Evolutionary conservation across 2,797 vertebrate genomes (phyloP).

Genomic region (Enteromius radiatus): DNA sequence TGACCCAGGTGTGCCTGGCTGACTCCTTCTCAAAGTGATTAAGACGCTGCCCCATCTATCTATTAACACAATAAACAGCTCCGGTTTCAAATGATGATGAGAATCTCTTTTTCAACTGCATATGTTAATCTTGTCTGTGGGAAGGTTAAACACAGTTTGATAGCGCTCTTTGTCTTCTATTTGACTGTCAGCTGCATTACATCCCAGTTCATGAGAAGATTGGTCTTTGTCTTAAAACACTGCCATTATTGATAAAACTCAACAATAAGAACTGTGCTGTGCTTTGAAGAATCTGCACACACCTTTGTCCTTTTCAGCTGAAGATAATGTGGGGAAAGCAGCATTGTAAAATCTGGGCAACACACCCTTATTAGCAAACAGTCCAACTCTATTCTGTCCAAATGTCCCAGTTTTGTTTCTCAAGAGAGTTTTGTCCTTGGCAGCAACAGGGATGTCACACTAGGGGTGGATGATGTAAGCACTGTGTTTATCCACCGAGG

Average conservation of each 20-base stretch:
- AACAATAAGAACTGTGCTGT: neutral
- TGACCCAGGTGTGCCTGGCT: neutral
- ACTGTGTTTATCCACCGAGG: slow-evolving; percentile 30
- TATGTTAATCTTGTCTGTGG: neutral
- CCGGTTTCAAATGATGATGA: neutral
- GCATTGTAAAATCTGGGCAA: slow-evolving; percentile 28
- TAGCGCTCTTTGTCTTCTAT: slow-evolving; percentile 1
- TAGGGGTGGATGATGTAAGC: slow-evolving; percentile 8
- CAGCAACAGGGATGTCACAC: slow-evolving; percentile 12
- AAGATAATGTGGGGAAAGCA: slow-evolving; percentile 35
- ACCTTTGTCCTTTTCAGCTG: slow-evolving; percentile 16
- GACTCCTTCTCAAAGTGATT: neutral
- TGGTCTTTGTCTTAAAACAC: slow-evolving; percentile 4
- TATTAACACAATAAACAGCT: neutral
- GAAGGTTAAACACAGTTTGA: slow-evolving; percentile 25
- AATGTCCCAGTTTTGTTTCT: slow-evolving; percentile 71
- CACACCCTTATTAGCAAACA: slow-evolving; percentile 48
- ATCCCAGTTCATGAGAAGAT: slow-evolving; percentile 18
- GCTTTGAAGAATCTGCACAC: slow-evolving; percentile 24
- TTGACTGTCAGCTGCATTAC: neutral
- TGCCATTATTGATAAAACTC: slow-evolving; percentile 9
- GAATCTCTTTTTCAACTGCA: neutral
- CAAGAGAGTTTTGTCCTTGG: slow-evolving; percentile 63
- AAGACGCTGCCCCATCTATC: neutral
- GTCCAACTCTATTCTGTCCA: slow-evolving; percentile 69